A percentile compares a stretch with the other conserved stretches of the same genome.
Evolutionary conservation across 2,113 vertebrate genomes (phyloP).

Genomic region (Scomber scombrus): DNA sequence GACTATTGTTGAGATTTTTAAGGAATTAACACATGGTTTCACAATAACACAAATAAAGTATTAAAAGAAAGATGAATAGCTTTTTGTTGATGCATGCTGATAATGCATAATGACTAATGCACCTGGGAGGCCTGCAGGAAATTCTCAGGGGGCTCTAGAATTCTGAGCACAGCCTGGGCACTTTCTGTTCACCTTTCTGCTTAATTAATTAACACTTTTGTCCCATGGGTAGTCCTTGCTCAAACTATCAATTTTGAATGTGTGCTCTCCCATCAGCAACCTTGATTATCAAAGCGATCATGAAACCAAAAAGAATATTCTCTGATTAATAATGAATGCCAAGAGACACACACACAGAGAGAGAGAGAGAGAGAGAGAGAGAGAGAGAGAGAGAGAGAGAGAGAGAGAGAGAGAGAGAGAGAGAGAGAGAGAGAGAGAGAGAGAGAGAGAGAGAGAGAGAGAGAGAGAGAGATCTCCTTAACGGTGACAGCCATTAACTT

Average conservation of each 20-base stretch:
- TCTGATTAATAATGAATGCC: conserved; percentile 72
- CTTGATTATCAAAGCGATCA: conserved; percentile 76
- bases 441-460: neutral
- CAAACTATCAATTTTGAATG: conserved; percentile 64
- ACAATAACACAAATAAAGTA: neutral
- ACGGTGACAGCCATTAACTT: conserved; percentile 41
- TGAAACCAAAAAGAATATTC: conserved; percentile 65
- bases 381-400: too few relatives aligned
- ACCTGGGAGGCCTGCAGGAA: neutral
- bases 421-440: too few relatives aligned
- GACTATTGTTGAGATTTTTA: neutral
- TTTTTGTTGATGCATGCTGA: conserved; percentile 1
- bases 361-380: neutral
- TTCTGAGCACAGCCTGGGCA: conserved; percentile 22
- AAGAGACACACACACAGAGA: conserved; percentile 10
- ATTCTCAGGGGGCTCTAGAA: conserved; percentile 17
- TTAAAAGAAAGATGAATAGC: neutral
- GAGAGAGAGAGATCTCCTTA: conserved; percentile 1
- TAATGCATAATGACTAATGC: conserved; percentile 39
- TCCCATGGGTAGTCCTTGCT: conserved; percentile 56
- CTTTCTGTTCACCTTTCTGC: conserved; percentile 56
- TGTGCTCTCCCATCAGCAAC: conserved; percentile 62
- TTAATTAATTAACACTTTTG: conserved; percentile 72
- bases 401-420: neutral
- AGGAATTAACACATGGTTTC: neutral